These are phyloP conservation scores for Mesocricetus auratus DNA, from an alignment of 2,113 vertebrate species.

Conservation along the genomic window DNA sequence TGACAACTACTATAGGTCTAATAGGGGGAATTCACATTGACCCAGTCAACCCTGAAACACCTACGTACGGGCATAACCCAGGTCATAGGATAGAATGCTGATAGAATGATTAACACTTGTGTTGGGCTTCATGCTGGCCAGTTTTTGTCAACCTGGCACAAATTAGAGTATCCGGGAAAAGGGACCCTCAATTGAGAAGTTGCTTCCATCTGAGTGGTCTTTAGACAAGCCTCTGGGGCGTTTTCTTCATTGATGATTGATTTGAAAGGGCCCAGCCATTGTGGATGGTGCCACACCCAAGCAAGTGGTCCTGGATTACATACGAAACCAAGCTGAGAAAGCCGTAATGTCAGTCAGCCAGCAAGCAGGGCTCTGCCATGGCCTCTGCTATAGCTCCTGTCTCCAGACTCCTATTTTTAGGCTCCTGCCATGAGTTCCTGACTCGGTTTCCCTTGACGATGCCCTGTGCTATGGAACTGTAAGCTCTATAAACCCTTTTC, in stretches of 20 bases:
- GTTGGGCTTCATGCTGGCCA: neutral
- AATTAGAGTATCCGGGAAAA: neutral
- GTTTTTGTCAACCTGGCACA: no score
- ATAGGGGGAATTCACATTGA: neutral
- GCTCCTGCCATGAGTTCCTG: neutral
- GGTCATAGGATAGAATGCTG: neutral
- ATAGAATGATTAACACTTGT: slow-evolving; percentile 15
- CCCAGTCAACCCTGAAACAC: slow-evolving; percentile 4
- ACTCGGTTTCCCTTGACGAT: no score
- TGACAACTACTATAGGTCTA: neutral
- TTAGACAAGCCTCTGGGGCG: neutral
- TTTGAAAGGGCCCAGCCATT: neutral
- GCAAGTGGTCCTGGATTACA: neutral
- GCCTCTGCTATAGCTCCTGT: neutral
- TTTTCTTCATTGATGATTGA: neutral
- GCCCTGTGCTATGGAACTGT: neutral
- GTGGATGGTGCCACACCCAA: neutral
- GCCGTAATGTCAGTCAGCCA: neutral
- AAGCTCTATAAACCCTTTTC: neutral
- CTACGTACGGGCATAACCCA: slow-evolving; percentile 30
- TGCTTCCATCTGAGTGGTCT: neutral
- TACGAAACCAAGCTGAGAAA: neutral
- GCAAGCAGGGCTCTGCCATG: neutral
- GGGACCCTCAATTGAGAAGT: neutral
- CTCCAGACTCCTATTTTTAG: neutral